A percentile compares a stretch with the other conserved stretches of the same genome.
phyloP scores from a whole-genome alignment of 1,140 invertebrate species.

The Bombus sylvicola region DNA sequence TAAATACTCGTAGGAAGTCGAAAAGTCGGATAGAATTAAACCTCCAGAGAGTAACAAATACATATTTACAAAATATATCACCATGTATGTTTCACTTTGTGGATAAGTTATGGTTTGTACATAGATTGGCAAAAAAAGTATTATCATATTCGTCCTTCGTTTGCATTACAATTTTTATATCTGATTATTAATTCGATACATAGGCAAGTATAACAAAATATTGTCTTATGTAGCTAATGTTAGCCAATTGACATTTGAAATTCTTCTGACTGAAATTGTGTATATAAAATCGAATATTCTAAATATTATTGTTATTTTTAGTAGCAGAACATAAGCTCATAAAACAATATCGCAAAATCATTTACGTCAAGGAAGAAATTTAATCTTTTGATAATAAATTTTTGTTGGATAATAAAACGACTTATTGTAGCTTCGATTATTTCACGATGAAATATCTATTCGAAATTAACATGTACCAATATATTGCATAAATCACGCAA shows the following conservation, averaged over 20 bases:
- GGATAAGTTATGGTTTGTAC: too few species aligned
- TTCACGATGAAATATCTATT: too few species aligned
- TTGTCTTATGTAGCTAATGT: too few species aligned
- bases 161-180: too few species aligned
- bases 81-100: neutral
- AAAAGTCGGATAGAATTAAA: neutral
- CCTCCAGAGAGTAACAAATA: rapidly evolving
- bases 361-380: neutral
- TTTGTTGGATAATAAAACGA: too few species aligned
- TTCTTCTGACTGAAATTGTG: neutral
- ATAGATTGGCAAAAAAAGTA: too few species aligned
- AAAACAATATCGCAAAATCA: neutral
- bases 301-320: neutral
- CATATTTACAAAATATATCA: neutral
- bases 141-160: too few species aligned
- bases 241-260: too few species aligned
- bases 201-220: too few species aligned
- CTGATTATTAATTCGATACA: too few species aligned
- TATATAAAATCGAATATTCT: neutral
- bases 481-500: neutral
- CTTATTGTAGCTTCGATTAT: too few species aligned
- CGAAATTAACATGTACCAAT: neutral
- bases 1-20: too few species aligned
- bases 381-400: neutral
- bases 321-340: neutral